These are phyloP conservation scores for Synergus gifuensis DNA, from an alignment of 2,888 invertebrate genomes.

Conservation along the genomic window DNA sequence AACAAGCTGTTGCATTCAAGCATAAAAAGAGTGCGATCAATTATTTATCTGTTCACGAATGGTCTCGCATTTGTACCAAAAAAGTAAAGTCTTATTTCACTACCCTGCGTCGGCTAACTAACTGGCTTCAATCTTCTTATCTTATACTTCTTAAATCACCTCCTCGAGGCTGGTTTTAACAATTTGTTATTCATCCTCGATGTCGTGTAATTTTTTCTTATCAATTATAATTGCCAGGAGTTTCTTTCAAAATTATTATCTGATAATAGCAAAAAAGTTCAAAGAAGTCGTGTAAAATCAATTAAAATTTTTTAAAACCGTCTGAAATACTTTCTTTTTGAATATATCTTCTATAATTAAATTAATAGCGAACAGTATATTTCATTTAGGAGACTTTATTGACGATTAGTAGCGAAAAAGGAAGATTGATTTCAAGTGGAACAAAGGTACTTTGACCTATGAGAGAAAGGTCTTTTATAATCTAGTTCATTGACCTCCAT, in stretches of 20 bases:
- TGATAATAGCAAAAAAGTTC: not conserved
- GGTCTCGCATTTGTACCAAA: slow-evolving; percentile 32
- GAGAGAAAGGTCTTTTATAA: slow-evolving; percentile 65
- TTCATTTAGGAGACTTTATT: not conserved
- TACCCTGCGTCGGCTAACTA: slow-evolving; percentile 13
- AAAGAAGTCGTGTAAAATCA: not conserved
- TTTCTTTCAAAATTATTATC: not conserved
- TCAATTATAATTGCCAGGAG: not conserved
- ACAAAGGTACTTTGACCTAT: slow-evolving; percentile 54
- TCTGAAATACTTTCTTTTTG: not conserved
- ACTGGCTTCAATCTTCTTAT: slow-evolving; percentile 10
- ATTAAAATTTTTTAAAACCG: too few relatives aligned
- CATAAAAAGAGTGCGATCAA: slow-evolving; percentile 34
- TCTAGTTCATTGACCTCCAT: slow-evolving; percentile 62
- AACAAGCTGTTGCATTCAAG: slow-evolving; percentile 29
- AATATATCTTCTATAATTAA: not conserved
- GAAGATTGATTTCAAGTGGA: not conserved
- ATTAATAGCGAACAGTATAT: not conserved
- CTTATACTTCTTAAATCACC: not conserved
- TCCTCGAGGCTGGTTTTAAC: slow-evolving; percentile 37
- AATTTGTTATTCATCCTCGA: slow-evolving; percentile 9
- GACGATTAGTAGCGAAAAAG: not conserved
- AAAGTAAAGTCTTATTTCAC: slow-evolving; percentile 36
- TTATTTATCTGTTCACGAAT: slow-evolving; percentile 31
- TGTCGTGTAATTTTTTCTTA: not conserved